These are phyloP conservation scores for Todus mexicanus DNA, from an alignment of 2,797 vertebrate genomes.

Conservation along the genomic window DNA sequence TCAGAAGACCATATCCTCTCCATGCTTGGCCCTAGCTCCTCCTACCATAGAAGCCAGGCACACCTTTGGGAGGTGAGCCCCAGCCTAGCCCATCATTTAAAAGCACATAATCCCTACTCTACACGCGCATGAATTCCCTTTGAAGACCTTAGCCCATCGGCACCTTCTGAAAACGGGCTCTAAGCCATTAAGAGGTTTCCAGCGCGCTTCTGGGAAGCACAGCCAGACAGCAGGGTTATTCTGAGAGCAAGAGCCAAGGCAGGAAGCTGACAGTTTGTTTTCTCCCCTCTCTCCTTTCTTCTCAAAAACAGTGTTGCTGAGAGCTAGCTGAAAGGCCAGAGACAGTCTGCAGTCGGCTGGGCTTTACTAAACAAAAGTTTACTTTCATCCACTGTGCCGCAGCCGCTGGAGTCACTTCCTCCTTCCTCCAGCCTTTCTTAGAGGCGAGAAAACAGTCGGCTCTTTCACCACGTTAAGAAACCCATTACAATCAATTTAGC, in stretches of 20 bases:
- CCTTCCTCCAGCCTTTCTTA: conserved; percentile 47
- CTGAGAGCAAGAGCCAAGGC: conserved; percentile 3
- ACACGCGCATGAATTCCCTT: neutral
- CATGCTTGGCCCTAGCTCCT: neutral
- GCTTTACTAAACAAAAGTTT: conserved; percentile 66
- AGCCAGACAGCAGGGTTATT: conserved; percentile 6
- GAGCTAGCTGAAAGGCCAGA: conserved; percentile 23
- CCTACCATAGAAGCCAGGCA: neutral
- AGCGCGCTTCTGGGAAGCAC: neutral
- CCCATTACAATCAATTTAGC: conserved; percentile 76
- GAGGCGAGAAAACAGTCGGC: conserved; percentile 78
- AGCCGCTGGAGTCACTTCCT: conserved; percentile 60
- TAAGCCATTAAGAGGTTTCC: neutral
- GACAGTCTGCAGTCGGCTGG: conserved; percentile 32
- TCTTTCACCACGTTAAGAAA: conserved; percentile 68
- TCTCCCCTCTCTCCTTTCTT: conserved; percentile 31
- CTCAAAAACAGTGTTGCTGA: neutral
- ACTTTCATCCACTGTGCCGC: conserved; percentile 63
- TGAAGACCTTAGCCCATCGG: neutral
- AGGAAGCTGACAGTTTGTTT: conserved; percentile 56
- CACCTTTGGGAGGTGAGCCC: neutral
- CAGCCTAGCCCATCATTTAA: neutral
- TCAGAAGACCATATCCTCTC: neutral
- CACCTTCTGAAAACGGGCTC: neutral
- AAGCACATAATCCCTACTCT: neutral